Base-by-base conservation (phyloP, 2,888 invertebrate species). In the Cosmia pyralina region DNA sequence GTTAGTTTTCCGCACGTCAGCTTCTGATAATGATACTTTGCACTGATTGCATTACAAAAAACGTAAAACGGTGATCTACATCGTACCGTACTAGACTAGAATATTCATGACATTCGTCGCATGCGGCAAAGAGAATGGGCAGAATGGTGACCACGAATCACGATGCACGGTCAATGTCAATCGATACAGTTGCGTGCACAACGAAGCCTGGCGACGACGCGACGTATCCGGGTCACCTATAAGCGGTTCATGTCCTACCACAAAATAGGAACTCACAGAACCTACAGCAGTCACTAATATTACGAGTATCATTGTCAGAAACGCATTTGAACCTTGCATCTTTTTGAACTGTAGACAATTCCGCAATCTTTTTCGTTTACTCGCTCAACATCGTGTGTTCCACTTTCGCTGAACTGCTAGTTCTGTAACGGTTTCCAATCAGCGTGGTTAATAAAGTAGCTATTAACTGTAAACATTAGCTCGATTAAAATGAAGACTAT, bases 121-220 rank as follows among this genome's bases (percentile, higher is more conserved):
- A 80, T 75, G 83, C 82, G 78, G 83, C 81, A 71, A 85, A 88
- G 87, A 87, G 90, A 90, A 82, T 76, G 88, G 88, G 87, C 86
- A 87, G 90, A 90, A 82, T 77, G 88, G 88, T 88, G 87, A 87
- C 88, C 88, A 87, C 87, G 88, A 87, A 88, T 88, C 85, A 86
- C 86, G 87, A 86, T 85, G 87, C 90, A 90, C 87, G 91, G 90
- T 89, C 92, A 93, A 91, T 91, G 92, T 88, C 91, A 89, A 89
- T 88, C 89, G 87, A 89, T 90, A 87, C 85, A 83, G 83, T 83
- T 87, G 84, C 87, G 87, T 86, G 89, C 77, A 65, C 50, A 69
- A 28, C 52, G 67, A 69, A 68, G 67, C 72, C 68, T 57, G 66
- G 65, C 69, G 63, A 67, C 70, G 75, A 71, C 71, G 69, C 73